phyloP scores from a whole-genome alignment of 2,113 vertebrate genomes.

The Oryzias javanicus region DNA sequence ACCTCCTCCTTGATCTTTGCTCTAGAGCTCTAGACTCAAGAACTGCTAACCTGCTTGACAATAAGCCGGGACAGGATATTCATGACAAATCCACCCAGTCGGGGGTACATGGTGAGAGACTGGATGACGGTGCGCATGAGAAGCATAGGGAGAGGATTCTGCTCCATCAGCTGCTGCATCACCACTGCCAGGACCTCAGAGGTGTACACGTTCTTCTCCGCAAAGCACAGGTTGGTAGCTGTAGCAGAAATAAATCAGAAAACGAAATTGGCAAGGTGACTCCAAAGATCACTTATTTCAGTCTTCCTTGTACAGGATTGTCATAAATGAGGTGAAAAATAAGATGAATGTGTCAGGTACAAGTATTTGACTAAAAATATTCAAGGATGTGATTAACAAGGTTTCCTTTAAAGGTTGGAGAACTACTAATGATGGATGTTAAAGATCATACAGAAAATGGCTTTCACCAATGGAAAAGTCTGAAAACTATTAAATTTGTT shows the following conservation, averaged over 20 bases:
- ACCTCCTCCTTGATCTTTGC: no score
- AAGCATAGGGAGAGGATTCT: constrained; percentile 90
- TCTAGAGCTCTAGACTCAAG: no score
- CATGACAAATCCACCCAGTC: constrained; percentile 93
- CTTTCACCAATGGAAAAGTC: no score
- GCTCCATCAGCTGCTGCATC: constrained; percentile 98
- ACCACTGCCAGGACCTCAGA: constrained; percentile 95
- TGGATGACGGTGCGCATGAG: constrained; percentile 97
- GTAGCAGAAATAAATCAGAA: background rate
- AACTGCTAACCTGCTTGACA: constrained; percentile 85
- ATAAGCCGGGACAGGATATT: constrained; percentile 94
- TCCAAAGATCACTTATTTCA: background rate
- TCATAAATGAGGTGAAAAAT: no score
- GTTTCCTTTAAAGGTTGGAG: no score
- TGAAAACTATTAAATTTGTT: no score
- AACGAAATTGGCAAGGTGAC: background rate
- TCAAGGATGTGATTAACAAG: background rate
- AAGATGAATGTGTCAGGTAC: no score
- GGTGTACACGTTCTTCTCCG: constrained; percentile 90
- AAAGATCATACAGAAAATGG: no score
- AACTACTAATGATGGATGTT: no score
- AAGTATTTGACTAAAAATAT: background rate
- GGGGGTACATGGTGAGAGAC: constrained; percentile 93
- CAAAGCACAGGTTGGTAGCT: constrained; percentile 96
- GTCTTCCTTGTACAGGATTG: no score